A percentile compares a stretch with the other conserved stretches of the same genome.
Conservation (phyloP, 2,888 invertebrate genomes). For the Hedya salicella region DNA sequence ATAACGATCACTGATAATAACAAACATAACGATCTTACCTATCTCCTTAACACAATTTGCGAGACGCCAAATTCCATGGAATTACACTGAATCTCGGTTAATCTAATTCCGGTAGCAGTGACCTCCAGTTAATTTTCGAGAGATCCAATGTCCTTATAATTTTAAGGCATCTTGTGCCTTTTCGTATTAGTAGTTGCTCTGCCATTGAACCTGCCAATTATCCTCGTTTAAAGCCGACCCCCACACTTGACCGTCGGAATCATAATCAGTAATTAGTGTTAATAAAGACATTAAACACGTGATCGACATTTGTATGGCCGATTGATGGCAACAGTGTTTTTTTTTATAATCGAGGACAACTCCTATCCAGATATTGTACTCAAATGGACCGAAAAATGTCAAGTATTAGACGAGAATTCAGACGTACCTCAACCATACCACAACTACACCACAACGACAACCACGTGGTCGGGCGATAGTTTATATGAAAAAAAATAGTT, state of each 20-base stretch:
- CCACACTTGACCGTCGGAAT: conserved; percentile 17
- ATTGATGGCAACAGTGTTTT: no score
- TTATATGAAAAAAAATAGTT: no score
- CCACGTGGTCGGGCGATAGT: no score
- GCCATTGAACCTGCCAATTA: conserved; percentile 59
- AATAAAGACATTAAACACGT: conserved; percentile 8
- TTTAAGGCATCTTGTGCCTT: background rate
- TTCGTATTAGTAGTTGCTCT: conserved; percentile 47
- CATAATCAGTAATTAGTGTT: conserved; percentile 8
- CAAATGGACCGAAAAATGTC: no score
- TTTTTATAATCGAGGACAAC: no score
- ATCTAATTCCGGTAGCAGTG: background rate
- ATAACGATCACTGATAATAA: no score
- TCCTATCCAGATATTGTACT: no score
- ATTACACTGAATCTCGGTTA: background rate
- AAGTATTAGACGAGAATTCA: no score
- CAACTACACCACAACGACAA: no score
- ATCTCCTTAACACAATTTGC: background rate
- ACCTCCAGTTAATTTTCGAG: background rate
- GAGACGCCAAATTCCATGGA: background rate
- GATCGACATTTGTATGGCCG: background rate
- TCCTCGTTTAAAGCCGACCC: conserved; percentile 47
- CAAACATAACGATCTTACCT: background rate
- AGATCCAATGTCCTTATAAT: background rate
- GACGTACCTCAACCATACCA: no score